Evolutionary conservation across 2,797 vertebrate genomes (phyloP).

Genomic region (Diceros bicornis): DNA sequence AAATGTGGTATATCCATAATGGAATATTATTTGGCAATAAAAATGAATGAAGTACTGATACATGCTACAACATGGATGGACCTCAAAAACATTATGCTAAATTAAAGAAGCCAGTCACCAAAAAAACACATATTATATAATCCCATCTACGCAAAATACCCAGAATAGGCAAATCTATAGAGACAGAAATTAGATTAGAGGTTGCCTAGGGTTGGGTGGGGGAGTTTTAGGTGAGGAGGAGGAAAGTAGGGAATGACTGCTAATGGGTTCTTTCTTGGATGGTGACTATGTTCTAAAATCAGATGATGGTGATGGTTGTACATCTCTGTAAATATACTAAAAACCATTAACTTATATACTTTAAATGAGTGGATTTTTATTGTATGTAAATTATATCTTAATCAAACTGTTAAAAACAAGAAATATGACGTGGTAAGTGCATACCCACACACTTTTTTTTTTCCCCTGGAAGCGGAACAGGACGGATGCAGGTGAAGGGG

Average conservation of each 20-base stretch:
- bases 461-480: neutral
- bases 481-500: neutral
- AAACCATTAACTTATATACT: neutral
- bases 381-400: neutral
- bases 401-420: neutral
- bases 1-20: neutral
- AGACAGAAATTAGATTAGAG: neutral
- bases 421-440: neutral
- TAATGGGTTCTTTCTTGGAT: neutral
- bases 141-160: neutral
- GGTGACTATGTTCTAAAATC: neutral
- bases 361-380: neutral
- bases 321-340: neutral
- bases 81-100: neutral
- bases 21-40: neutral
- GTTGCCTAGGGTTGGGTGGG: neutral
- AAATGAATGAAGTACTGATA: neutral
- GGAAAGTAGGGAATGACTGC: neutral
- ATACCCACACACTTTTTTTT: neutral
- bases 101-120: constrained; percentile 1
- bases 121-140: neutral
- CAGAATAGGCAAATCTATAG: neutral
- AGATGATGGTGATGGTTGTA: neutral
- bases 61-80: neutral
- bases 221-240: neutral